phyloP scores from a whole-genome alignment of 2,113 vertebrate genomes.

The Pimephales promelas region DNA sequence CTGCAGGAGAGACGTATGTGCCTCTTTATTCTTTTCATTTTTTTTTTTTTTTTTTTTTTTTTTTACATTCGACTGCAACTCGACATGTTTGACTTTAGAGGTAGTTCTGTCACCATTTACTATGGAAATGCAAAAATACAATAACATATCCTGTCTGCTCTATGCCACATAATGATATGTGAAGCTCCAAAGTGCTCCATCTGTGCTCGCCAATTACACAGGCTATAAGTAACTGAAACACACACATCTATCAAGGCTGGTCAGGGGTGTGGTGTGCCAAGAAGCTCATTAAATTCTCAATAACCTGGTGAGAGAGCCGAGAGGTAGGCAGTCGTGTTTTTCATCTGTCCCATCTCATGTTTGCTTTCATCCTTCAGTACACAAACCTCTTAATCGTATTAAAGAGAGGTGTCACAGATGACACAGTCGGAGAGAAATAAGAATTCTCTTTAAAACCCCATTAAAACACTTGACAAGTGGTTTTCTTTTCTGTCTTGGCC shows the following conservation, averaged over 20 bases:
- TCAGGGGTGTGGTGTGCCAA: conserved; percentile 10
- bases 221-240: neutral
- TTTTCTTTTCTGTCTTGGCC: neutral
- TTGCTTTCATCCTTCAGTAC: conserved; percentile 41
- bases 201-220: neutral
- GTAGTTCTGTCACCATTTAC: neutral
- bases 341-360: conserved; percentile 31
- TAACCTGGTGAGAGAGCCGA: neutral
- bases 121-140: neutral
- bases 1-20: neutral
- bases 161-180: neutral
- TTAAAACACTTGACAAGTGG: neutral
- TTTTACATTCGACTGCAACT: neutral
- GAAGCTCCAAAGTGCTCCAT: neutral
- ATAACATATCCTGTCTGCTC: neutral
- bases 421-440: conserved; percentile 10
- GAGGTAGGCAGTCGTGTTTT: conserved; percentile 2
- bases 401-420: conserved; percentile 8
- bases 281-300: conserved; percentile 47
- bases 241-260: neutral
- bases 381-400: conserved; percentile 35
- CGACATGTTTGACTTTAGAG: neutral
- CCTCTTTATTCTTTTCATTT: too few relatives aligned
- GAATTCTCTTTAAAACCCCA: neutral
- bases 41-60: too few relatives aligned